phyloP scores from a whole-genome alignment of 1,140 invertebrate genomes.

The Drosophila repletoides region DNA sequence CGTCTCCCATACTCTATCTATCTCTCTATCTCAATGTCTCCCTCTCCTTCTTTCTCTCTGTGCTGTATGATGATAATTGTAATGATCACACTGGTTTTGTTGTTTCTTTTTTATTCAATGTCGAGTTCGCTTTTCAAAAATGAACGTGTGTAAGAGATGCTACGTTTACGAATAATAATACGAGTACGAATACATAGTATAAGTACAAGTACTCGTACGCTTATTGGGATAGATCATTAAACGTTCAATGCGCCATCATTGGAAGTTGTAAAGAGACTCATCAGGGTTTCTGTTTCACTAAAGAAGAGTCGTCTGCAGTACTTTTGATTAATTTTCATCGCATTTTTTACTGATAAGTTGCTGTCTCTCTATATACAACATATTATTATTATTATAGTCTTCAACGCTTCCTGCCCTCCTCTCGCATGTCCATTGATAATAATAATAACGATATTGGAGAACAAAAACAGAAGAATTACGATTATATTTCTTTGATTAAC shows the following conservation, averaged over 20 bases:
- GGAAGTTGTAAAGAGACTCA: neutral
- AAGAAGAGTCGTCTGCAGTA: slow-evolving; percentile 73
- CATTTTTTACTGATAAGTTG: slow-evolving; percentile 33
- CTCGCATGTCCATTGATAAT: slow-evolving; percentile 72
- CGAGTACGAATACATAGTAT: too few species aligned
- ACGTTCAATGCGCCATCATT: slow-evolving; percentile 67
- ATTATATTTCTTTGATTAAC: slow-evolving; percentile 26
- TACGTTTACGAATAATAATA: too few species aligned
- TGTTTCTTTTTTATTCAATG: slow-evolving; percentile 68
- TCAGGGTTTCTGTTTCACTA: slow-evolving; percentile 21
- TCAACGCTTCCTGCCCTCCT: slow-evolving; percentile 68
- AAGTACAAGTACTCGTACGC: too few species aligned
- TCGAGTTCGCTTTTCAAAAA: slow-evolving; percentile 78
- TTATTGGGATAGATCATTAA: slow-evolving; percentile 76
- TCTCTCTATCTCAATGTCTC: slow-evolving; percentile 1
- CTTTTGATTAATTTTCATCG: slow-evolving; percentile 72
- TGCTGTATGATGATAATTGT: slow-evolving; percentile 38
- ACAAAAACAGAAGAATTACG: slow-evolving; percentile 1
- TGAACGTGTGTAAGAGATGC: slow-evolving; percentile 50
- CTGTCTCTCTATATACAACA: slow-evolving; percentile 18
- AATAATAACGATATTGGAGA: slow-evolving; percentile 35
- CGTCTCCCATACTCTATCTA: slow-evolving; percentile 11
- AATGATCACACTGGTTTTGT: slow-evolving; percentile 35
- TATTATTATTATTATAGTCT: too few species aligned
- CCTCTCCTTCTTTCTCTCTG: slow-evolving; percentile 3